phyloP scores from a whole-genome alignment of 2,113 vertebrate species.

The Clarias gariepinus region DNA sequence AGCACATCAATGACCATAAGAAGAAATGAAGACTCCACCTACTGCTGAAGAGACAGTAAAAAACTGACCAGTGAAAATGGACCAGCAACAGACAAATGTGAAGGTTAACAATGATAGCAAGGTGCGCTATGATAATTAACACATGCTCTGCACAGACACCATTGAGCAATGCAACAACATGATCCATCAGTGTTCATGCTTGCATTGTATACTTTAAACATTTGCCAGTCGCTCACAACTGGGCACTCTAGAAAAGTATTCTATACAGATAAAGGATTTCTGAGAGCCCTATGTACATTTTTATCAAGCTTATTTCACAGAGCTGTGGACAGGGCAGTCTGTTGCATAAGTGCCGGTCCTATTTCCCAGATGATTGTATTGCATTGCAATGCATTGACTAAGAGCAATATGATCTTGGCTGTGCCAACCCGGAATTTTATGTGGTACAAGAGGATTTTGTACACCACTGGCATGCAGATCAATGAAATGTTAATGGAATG shows the following conservation, averaged over 20 bases:
- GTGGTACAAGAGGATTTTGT: slow-evolving; percentile 56
- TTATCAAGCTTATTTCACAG: slow-evolving; percentile 59
- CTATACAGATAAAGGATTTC: slow-evolving; percentile 74
- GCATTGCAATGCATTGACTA: slow-evolving; percentile 62
- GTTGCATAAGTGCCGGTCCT: slow-evolving; percentile 75
- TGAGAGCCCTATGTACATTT: slow-evolving; percentile 67
- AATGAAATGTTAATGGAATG: slow-evolving; percentile 46
- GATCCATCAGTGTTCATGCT: slow-evolving; percentile 52
- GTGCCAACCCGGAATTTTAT: slow-evolving; percentile 62
- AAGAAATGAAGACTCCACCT: slow-evolving; percentile 45
- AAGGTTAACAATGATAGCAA: slow-evolving; percentile 50
- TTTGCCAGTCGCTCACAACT: slow-evolving; percentile 58
- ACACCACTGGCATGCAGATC: slow-evolving; percentile 43
- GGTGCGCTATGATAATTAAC: slow-evolving; percentile 52
- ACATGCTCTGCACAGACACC: slow-evolving; percentile 54
- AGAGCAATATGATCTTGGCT: slow-evolving; percentile 62
- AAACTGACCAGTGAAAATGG: slow-evolving; percentile 35
- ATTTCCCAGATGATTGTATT: slow-evolving; percentile 63
- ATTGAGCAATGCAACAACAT: slow-evolving; percentile 63
- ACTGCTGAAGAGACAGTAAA: slow-evolving; percentile 49
- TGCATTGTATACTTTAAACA: slow-evolving; percentile 53
- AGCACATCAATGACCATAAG: slow-evolving; percentile 47
- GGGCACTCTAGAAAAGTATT: slow-evolving; percentile 74
- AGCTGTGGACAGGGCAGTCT: slow-evolving; percentile 66
- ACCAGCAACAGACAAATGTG: slow-evolving; percentile 51